phyloP scores from a whole-genome alignment of 2,113 vertebrate genomes.

The Rhinolophus sinicus region DNA sequence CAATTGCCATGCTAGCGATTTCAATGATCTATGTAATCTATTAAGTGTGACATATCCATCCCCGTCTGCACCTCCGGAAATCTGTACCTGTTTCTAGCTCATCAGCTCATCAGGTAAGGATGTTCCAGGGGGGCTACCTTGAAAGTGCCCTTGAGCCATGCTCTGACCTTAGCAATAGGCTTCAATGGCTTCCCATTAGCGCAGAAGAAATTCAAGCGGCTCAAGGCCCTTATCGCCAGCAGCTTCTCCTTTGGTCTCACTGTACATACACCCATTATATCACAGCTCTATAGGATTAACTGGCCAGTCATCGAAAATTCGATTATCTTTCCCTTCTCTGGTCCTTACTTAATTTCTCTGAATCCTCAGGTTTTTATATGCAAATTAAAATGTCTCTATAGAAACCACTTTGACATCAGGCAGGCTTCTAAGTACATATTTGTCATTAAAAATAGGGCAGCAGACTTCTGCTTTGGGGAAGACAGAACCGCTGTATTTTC shows the following conservation, averaged over 20 bases:
- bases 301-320: not conserved
- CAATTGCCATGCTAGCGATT: not conserved
- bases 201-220: not conserved
- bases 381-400: not conserved
- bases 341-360: not conserved
- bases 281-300: not conserved
- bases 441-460: not conserved
- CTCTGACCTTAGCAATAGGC: not conserved
- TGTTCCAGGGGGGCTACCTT: not conserved
- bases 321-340: not conserved
- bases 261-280: accelerated
- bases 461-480: not conserved
- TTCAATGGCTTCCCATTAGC: not conserved
- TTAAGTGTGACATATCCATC: not conserved
- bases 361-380: not conserved
- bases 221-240: not conserved
- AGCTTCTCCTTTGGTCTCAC: not conserved
- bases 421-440: not conserved
- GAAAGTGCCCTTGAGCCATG: not conserved
- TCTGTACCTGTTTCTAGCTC: not conserved
- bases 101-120: not conserved
- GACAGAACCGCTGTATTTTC: not conserved
- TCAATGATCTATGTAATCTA: not conserved
- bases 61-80: not conserved
- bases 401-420: not conserved